Conservation (phyloP, 1,140 invertebrate genomes). For the Pseudachorutes palmiensis region DNA sequence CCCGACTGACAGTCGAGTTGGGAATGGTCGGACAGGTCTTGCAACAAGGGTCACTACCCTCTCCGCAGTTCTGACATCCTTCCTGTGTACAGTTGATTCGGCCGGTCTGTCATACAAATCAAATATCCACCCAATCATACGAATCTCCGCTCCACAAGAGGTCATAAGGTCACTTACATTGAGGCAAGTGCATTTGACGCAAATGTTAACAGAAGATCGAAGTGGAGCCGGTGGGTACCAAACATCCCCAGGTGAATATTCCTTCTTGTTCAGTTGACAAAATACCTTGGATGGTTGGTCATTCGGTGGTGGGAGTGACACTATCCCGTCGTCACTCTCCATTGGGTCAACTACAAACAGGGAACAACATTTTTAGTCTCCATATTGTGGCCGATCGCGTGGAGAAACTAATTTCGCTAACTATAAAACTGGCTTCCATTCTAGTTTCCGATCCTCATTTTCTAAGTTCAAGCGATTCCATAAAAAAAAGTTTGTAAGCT, state of each 20-base stretch:
- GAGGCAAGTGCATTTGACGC: constrained; percentile 32
- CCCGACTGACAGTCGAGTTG: neutral
- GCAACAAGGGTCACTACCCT: constrained; percentile 29
- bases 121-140: neutral
- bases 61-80: constrained; percentile 30
- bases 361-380: too few species aligned
- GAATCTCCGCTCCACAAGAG: neutral
- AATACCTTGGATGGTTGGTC: constrained; percentile 19
- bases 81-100: constrained; percentile 32
- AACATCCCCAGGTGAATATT: constrained; percentile 33
- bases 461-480: too few species aligned
- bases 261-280: constrained; percentile 28
- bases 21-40: constrained; percentile 19
- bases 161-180: constrained; percentile 18
- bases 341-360: too few species aligned
- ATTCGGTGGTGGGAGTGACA: too few species aligned
- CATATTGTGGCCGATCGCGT: too few species aligned
- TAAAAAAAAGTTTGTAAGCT: too few species aligned
- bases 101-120: constrained; percentile 20
- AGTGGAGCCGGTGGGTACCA: constrained; percentile 26
- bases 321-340: too few species aligned
- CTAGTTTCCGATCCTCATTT: too few species aligned
- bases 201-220: constrained; percentile 16
- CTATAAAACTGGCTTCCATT: too few species aligned
- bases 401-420: too few species aligned